Base-by-base conservation (phyloP, 2,113 vertebrate genomes). In the Cyanoramphus novaezelandiae region DNA sequence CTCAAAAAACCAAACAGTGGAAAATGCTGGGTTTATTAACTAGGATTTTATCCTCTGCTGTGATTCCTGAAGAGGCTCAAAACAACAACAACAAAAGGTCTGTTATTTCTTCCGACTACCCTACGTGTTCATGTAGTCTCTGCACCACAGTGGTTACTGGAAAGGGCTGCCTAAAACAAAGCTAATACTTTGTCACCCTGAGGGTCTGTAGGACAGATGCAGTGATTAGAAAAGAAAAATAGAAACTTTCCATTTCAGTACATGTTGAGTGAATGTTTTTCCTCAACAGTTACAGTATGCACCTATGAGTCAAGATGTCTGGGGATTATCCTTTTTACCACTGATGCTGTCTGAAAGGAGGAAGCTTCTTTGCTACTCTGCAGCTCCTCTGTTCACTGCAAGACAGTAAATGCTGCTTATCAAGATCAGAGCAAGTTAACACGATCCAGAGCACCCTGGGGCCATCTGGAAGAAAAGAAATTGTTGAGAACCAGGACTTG, bases 11-110 rank as follows among this genome's bases (percentile, higher is more conserved):
- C 29, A 65, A 78, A 33, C 77, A 88, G 81, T 33, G 62, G 6
- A 21, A 92, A 94, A 71, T 53, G 20, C 29, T 17, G 39, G 64
- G 90, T 88, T 96, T 86, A 94, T 81, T 82, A 94, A 55, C 39
- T 52, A 85, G 44, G 41, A 69, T 82, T 92, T 82, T 64, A 87
- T 88, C 52, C 65, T 88, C 80, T 46, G 60, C 67, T 65, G 80
- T 75, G 29, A 76, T 68, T 67, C 81, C 41, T 50, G 41, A 95
- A 80, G 31, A 90, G 29, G 29, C 59, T 86, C 68, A 88, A 64
- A 49, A 82, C 37, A 80, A 46, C 41, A 80, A 46, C 44, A 84
- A 47, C n/a, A 72, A 84, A 68, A 47, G 44, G 62, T n/a, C 39
- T 53, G 27, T 35, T 74, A 33, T 33, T 78, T 79, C 69, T 60